These are phyloP conservation scores for Pachypanchax playfairii DNA, from an alignment of 2,113 vertebrate genomes.

Conservation along the genomic window DNA sequence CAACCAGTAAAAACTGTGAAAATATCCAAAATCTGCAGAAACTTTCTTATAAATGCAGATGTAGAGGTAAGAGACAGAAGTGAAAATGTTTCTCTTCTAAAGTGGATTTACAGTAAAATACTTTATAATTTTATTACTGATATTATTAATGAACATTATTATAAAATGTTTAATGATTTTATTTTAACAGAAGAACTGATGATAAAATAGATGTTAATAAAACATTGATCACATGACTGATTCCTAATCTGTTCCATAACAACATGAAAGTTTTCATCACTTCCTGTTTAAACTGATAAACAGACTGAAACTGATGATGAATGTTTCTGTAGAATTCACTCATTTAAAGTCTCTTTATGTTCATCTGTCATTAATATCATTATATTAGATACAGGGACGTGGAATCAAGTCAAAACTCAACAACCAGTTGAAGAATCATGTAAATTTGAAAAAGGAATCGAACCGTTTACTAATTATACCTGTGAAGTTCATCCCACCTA, in stretches of 20 bases:
- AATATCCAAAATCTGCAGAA: fast-evolving
- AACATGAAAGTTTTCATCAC: neutral
- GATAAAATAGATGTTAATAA: neutral
- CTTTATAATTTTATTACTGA: no score
- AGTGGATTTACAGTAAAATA: neutral
- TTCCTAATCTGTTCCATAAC: no score
- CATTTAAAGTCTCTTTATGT: neutral
- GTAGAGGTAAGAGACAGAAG: neutral
- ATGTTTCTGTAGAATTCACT: neutral
- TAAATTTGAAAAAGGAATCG: fast-evolving
- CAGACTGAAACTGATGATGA: neutral
- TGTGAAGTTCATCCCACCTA: constrained; percentile 11
- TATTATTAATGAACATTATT: no score
- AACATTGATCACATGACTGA: neutral
- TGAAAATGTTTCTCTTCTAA: neutral
- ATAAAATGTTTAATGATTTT: no score
- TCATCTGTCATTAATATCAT: neutral
- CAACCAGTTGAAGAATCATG: neutral
- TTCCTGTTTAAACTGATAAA: neutral
- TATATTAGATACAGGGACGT: neutral
- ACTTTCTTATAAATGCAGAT: neutral
- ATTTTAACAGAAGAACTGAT: neutral
- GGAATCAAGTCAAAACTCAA: neutral
- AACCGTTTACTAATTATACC: fast-evolving
- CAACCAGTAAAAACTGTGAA: neutral